A percentile compares a stretch with the other conserved stretches of the same genome.
Conservation (phyloP, 1,140 invertebrate species). For the Chrysomallon squamiferum region DNA sequence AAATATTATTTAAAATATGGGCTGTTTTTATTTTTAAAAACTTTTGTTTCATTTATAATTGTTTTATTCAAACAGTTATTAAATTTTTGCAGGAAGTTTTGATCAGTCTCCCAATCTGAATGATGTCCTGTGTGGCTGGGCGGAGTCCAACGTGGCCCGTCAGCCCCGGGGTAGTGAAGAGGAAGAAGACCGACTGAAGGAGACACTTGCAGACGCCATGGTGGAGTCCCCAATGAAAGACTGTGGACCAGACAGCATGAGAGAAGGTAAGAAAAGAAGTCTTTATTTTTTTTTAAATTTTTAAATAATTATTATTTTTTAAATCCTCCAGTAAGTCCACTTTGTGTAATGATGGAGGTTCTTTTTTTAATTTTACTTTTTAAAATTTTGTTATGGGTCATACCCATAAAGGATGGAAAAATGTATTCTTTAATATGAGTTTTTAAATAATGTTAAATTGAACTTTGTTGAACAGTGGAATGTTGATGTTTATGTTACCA, state of each 20-base stretch:
- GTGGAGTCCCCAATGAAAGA: conserved; percentile 74
- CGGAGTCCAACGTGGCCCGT: conserved; percentile 56
- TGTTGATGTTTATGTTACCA: too few relatives aligned
- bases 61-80: too few relatives aligned
- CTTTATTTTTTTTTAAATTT: neutral
- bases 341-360: too few relatives aligned
- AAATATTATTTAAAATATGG: too few relatives aligned
- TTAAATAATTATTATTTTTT: neutral
- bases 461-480: too few relatives aligned
- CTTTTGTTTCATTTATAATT: too few relatives aligned
- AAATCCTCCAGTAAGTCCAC: neutral
- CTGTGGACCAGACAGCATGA: conserved; percentile 41
- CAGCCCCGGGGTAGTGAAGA: conserved; percentile 53
- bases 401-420: too few relatives aligned
- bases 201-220: conserved; percentile 95
- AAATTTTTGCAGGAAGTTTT: conserved; percentile 74
- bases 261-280: conserved; percentile 32
- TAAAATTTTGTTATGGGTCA: too few relatives aligned
- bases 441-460: too few relatives aligned
- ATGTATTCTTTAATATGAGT: too few relatives aligned
- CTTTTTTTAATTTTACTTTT: too few relatives aligned
- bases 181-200: conserved; percentile 79
- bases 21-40: too few relatives aligned
- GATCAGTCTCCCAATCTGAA: conserved; percentile 87
- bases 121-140: conserved; percentile 74